Evolutionary conservation across 1,140 invertebrate genomes (phyloP).

Genomic region (Aphelenchoides avenae): DNA sequence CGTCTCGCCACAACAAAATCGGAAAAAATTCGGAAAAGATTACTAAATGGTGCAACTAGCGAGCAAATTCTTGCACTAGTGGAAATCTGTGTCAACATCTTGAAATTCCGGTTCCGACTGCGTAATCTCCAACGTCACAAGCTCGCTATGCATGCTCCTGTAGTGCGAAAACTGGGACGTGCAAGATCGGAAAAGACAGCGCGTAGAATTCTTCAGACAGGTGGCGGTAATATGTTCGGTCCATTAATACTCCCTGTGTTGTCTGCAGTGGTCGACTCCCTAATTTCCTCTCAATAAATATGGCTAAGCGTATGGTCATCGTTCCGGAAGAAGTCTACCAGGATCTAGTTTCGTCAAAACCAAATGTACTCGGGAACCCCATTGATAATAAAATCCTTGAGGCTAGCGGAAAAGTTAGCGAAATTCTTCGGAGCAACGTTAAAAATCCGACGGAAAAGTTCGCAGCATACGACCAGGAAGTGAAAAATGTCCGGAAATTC

Average conservation of each 20-base stretch:
- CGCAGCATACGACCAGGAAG: no score
- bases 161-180: conserved; percentile 4
- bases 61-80: conserved; percentile 17
- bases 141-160: conserved; percentile 2
- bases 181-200: conserved; percentile 1
- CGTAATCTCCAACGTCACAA: neutral
- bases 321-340: conserved; percentile 19
- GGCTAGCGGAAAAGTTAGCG: no score
- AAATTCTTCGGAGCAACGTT: no score
- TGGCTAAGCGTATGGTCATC: conserved; percentile 15
- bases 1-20: neutral
- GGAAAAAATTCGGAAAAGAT: neutral
- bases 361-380: no score
- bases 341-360: neutral
- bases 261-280: conserved; percentile 11
- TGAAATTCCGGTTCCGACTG: conserved; percentile 15
- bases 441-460: no score
- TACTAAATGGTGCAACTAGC: neutral
- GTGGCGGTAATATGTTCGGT: neutral
- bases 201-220: conserved; percentile 16
- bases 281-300: neutral
- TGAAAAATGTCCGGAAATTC: no score
- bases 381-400: no score
- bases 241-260: no score
- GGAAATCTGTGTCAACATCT: conserved; percentile 21